A percentile compares a stretch with the other conserved stretches of the same genome.
Evolutionary conservation across 2,113 vertebrate species (phyloP).

Genomic region (Syrmaticus mikado): DNA sequence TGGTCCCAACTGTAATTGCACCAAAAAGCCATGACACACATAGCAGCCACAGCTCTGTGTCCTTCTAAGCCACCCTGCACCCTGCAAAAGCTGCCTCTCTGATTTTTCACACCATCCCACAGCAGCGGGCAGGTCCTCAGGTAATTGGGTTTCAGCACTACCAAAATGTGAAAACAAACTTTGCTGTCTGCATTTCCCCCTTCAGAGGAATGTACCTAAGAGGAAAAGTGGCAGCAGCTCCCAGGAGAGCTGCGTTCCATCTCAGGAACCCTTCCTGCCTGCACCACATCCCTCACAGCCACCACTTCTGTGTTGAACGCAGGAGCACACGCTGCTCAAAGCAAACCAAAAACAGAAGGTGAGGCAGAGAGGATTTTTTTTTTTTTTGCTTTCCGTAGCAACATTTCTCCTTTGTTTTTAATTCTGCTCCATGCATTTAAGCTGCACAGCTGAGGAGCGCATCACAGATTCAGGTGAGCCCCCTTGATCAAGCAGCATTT

Average conservation of each 20-base stretch:
- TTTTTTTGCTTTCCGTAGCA: neutral
- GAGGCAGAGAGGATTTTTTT: neutral
- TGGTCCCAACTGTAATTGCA: neutral
- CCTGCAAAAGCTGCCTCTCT: neutral
- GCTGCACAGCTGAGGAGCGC: neutral
- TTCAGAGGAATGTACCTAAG: neutral
- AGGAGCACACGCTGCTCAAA: neutral
- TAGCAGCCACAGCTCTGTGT: neutral
- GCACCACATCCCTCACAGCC: neutral
- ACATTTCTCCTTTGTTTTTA: neutral
- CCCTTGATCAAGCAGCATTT: conserved; percentile 29
- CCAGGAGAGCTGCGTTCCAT: neutral
- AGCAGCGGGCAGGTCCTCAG: neutral
- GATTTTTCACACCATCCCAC: neutral
- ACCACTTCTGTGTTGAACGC: neutral
- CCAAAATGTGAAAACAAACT: neutral
- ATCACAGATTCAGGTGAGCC: neutral
- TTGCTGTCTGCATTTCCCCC: neutral
- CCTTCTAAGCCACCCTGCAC: neutral
- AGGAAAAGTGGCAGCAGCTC: neutral
- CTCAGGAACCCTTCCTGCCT: neutral
- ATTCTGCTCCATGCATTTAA: neutral
- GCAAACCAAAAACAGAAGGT: neutral
- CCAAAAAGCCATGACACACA: neutral
- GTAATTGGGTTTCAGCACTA: neutral